These are phyloP conservation scores for Cuculus canorus DNA, from an alignment of 2,797 vertebrate species.

Conservation along the genomic window DNA sequence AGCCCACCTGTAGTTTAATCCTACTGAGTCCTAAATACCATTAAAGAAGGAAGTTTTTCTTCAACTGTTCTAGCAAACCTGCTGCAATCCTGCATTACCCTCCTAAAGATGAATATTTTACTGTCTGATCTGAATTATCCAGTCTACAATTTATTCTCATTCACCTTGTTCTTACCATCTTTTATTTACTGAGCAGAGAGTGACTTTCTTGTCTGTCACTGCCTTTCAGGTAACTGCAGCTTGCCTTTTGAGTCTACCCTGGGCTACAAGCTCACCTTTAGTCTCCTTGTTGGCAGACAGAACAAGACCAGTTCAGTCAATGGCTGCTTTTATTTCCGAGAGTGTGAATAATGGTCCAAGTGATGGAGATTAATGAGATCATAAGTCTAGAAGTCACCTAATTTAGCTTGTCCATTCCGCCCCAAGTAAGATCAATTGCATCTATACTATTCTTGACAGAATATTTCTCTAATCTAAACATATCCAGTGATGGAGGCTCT, in stretches of 20 bases:
- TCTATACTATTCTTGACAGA: constrained; percentile 2
- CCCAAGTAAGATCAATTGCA: constrained; percentile 50
- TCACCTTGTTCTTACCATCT: background rate
- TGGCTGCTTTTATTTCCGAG: background rate
- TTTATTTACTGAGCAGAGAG: background rate
- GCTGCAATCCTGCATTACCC: background rate
- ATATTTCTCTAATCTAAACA: constrained; percentile 45
- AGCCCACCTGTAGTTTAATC: background rate
- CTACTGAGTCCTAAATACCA: background rate
- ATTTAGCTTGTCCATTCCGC: constrained; percentile 35
- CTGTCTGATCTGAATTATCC: background rate
- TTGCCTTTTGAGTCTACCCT: background rate
- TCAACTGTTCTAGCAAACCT: background rate
- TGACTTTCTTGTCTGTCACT: background rate
- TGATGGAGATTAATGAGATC: constrained; percentile 45
- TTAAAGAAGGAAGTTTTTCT: background rate
- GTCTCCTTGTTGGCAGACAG: background rate
- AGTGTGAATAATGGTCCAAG: constrained; percentile 18
- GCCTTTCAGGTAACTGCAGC: background rate
- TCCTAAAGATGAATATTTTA: background rate
- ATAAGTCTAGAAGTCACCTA: constrained; percentile 47
- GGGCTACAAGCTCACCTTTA: background rate
- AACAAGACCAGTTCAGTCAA: background rate
- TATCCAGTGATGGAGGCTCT: background rate
- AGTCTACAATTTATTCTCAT: background rate